Base-by-base conservation (phyloP, 2,797 vertebrate species). In the Melanotaenia trifasciata region DNA sequence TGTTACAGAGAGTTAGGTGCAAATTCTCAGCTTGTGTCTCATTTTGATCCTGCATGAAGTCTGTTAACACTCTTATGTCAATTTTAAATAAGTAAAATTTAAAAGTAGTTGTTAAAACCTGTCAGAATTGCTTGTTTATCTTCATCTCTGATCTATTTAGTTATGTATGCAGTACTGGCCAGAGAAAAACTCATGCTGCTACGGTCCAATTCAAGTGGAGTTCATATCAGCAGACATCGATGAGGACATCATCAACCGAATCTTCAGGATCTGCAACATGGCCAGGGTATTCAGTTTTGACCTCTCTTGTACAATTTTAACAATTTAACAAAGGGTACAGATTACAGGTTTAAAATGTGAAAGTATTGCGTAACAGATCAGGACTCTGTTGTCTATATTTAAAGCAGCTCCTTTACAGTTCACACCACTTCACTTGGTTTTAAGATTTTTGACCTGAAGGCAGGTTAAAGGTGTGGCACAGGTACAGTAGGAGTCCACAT, bases 241-340 rank as follows among this genome's bases (percentile, higher is more conserved):
- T 3, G 97, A 98, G 58, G 97, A 99, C 87, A 96, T 98, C 90
- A 99, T 99, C 93, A 97, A 96, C 89, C 94, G 97, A 59, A 98
- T 99, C 95, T 99, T 99, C 92, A 96, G 98, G 88, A 99, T 99
- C 93, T 99, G 97, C 90, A 99, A 99, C 92, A 98, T 99, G 97
- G 97, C 98, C 74, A 92, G 97, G 94, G 98, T 99, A 90, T 36
- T 9, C 3, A 16, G 3, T n/a, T n/a, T 54, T 14, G 13, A 18
- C 60, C 5, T 33, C 12, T 40, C 8, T 22, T 53, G 50, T 24
- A 26, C 11, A 8, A 9, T 50, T 50, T 50, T 10, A n/a, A 7
- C 10, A 50, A 50, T 50, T 11, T n/a, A 50, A 22, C 47, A 22
- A 22, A 50, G n/a, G 18, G 1, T 11, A 8, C 45, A n/a, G 45